phyloP scores from a whole-genome alignment of 2,888 invertebrate genomes.

The Hipparchia sbordonii region DNA sequence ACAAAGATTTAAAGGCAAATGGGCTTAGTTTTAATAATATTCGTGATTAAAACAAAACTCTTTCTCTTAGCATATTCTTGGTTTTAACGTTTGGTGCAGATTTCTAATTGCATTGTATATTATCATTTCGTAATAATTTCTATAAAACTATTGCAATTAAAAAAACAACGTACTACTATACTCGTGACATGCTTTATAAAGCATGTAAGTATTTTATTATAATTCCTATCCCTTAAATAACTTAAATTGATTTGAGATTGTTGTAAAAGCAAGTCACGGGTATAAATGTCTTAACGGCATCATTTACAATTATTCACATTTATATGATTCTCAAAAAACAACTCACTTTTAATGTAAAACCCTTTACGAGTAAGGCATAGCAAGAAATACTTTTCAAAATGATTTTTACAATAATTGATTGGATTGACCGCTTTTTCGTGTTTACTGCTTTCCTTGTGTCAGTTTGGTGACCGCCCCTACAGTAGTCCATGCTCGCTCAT shows the following conservation, averaged over 20 bases:
- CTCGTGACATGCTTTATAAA: conserved; percentile 59
- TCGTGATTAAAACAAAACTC: conserved; percentile 66
- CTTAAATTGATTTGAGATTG: not conserved
- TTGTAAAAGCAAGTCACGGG: conserved; percentile 60
- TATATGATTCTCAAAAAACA: conserved; percentile 77
- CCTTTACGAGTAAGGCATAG: conserved; percentile 57
- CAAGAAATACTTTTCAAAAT: conserved; percentile 72
- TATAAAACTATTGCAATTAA: conserved; percentile 57
- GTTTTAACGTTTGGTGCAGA: conserved; percentile 82
- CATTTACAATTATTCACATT: conserved; percentile 36
- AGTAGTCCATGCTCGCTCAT: conserved; percentile 83
- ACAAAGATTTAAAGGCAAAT: conserved; percentile 70
- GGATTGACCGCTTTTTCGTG: conserved; percentile 84
- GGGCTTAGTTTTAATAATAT: conserved; percentile 73
- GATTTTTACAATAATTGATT: conserved; percentile 78
- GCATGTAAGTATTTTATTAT: not conserved
- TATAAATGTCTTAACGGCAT: conserved; percentile 37
- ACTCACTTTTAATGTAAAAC: conserved; percentile 70
- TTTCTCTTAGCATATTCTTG: conserved; percentile 74
- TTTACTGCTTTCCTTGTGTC: conserved; percentile 85
- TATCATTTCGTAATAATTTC: conserved; percentile 73
- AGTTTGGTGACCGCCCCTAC: conserved; percentile 82
- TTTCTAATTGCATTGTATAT: conserved; percentile 81
- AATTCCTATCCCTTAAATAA: not conserved
- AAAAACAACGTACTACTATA: conserved; percentile 53